Conservation (phyloP, 2,797 vertebrate genomes). For the Melanotaenia trifasciata region DNA sequence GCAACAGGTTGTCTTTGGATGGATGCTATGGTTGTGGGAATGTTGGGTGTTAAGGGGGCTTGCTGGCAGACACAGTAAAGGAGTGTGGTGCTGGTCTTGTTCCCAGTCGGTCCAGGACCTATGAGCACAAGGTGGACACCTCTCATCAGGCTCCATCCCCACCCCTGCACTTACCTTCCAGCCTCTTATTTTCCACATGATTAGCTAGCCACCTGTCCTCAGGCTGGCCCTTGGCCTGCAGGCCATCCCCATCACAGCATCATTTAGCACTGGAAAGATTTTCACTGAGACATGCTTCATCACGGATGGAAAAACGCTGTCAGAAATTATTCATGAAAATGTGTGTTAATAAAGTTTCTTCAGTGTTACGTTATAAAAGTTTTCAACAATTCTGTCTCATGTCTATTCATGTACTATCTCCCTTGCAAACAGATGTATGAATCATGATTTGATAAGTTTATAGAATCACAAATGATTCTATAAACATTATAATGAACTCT, state of each 20-base stretch:
- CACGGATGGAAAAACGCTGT: slow-evolving; percentile 23
- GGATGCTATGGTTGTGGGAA: slow-evolving; percentile 58
- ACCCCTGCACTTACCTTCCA: slow-evolving; percentile 74
- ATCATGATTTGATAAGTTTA: neutral
- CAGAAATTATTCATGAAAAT: slow-evolving; percentile 3
- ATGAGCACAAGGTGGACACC: slow-evolving; percentile 73
- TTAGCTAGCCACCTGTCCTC: slow-evolving; percentile 86
- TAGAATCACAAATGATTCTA: slow-evolving; percentile 5
- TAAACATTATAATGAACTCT: neutral
- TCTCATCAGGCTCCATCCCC: slow-evolving; percentile 72
- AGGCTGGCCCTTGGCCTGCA: slow-evolving; percentile 74
- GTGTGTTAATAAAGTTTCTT: neutral
- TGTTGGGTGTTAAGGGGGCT: slow-evolving; percentile 31
- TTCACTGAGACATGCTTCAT: slow-evolving; percentile 70
- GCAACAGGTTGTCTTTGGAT: slow-evolving; percentile 49
- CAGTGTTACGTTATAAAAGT: neutral
- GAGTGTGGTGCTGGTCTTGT: slow-evolving; percentile 65
- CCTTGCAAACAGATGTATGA: neutral
- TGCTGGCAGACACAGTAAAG: slow-evolving; percentile 53
- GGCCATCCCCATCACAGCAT: slow-evolving; percentile 62
- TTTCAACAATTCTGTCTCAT: neutral
- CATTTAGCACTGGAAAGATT: slow-evolving; percentile 78
- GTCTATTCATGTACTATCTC: neutral
- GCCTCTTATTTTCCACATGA: slow-evolving; percentile 87
- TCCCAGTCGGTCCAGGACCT: slow-evolving; percentile 77